These are phyloP conservation scores for Trypoxylon attenuatum DNA, from an alignment of 2,888 invertebrate genomes.

Conservation along the genomic window DNA sequence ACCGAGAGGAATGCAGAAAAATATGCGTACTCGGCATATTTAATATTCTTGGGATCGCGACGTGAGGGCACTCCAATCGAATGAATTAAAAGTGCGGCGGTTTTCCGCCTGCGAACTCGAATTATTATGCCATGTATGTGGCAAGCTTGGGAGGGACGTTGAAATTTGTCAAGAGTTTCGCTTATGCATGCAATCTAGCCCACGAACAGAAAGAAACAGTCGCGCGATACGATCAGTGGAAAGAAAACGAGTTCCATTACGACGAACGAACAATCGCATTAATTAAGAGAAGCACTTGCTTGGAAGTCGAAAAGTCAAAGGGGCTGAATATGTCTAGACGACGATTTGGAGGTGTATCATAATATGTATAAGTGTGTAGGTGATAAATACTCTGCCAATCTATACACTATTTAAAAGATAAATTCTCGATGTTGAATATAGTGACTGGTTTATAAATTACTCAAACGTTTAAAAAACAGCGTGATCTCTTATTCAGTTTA, in stretches of 20 bases:
- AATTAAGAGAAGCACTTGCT: slow-evolving; percentile 1
- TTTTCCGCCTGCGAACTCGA: neutral
- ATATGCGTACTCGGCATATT: neutral
- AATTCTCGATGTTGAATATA: too few species aligned
- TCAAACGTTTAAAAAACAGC: too few species aligned
- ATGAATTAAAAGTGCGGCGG: neutral
- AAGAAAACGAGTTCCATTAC: neutral
- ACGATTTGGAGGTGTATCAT: neutral
- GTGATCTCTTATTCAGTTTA: too few species aligned
- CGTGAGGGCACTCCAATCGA: neutral
- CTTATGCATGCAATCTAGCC: neutral
- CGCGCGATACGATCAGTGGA: neutral
- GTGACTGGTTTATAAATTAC: too few species aligned
- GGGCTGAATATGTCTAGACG: slow-evolving; percentile 6
- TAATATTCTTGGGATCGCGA: slow-evolving; percentile 1
- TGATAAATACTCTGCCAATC: too few species aligned
- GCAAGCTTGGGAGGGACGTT: neutral
- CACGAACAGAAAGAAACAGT: neutral
- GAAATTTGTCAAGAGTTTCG: neutral
- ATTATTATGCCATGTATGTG: neutral
- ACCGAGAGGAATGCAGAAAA: neutral
- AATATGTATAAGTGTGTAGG: too few species aligned
- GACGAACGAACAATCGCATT: neutral
- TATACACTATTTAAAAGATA: too few species aligned
- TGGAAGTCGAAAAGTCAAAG: neutral